Base-by-base conservation (phyloP, 2,888 invertebrate genomes). In the Keiferia lycopersicella region DNA sequence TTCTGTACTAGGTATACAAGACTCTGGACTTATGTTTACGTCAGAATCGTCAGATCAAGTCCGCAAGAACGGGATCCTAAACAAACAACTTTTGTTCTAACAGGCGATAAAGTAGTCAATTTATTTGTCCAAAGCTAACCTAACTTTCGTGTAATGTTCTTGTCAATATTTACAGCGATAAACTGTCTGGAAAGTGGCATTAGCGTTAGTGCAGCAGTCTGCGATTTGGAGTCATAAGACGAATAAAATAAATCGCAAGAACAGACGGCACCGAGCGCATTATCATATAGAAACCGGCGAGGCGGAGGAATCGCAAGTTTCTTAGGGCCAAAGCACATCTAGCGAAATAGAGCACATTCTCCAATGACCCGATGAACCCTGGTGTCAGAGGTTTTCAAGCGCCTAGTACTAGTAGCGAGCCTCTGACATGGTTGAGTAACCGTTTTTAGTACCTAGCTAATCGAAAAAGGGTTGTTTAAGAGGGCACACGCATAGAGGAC, bases 221-320 rank as follows among this genome's bases (percentile, higher is more conserved):
- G 56, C 56, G 34, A 56, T 72, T 70, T 73, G 67, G 67, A 71
- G 67, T 73, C 69, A 79, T 79, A 76, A 61, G 86, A 83, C 81
- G 70, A 81, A 84, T 85, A 83, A 86, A 84, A 84, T 87, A 83
- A 81, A 86, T 81, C 65, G 50, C 22, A 16, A 69, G 84, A 77
- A 79, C 80, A 86, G 84, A 83, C 80, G 77, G 77, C 80, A 77
- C 76, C 75, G 80, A 81, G 67, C 77, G 75, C 83, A 88, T 88
- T 87, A 86, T 80, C 87, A 86, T 87, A 88, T 56, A 56, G 56
- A 56, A 56, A 56, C n/a, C 12, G 50, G 6, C 50, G 50, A 61
- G n/a, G 20, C 58, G 7, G 14, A 56, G 34, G 26, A 11, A n/a
- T 12, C 11, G 20, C 12, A 18, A 53, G 14, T 12, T 53, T 14